Conservation (phyloP, 2,888 invertebrate species). For the Platycnemis pennipes region DNA sequence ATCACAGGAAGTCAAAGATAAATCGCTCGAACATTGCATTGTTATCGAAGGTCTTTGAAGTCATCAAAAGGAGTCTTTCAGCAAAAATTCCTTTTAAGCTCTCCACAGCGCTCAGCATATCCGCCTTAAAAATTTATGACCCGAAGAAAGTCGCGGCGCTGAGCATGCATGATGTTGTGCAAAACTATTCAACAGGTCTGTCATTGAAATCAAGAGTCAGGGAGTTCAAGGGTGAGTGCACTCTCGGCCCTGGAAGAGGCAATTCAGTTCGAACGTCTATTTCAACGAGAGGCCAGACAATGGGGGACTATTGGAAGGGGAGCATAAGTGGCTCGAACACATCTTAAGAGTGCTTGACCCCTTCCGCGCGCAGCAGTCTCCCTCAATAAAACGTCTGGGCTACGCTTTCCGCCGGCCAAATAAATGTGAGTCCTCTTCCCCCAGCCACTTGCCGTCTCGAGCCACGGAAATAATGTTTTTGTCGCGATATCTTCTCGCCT, state of each 20-base stretch:
- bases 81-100: background rate
- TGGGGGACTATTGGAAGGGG: background rate
- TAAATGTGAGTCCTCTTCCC: background rate
- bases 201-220: background rate
- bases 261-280: slow-evolving; percentile 28
- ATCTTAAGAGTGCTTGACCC: slow-evolving; percentile 19
- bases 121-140: background rate
- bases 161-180: background rate
- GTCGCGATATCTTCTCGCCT: background rate
- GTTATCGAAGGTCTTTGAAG: no score
- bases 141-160: background rate
- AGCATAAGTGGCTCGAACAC: slow-evolving; percentile 6
- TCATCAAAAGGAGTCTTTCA: no score
- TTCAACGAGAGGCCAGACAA: slow-evolving; percentile 12
- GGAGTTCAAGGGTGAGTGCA: background rate
- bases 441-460: background rate
- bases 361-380: background rate
- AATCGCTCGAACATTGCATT: no score
- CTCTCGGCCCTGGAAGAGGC: background rate
- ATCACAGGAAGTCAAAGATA: no score
- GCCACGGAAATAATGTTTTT: background rate
- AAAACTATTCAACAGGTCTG: slow-evolving; percentile 36
- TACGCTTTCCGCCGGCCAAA: background rate
- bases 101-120: background rate
- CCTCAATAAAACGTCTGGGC: slow-evolving; percentile 16